These are phyloP conservation scores for Periplaneta americana DNA, from an alignment of 1,140 invertebrate genomes.

Conservation along the genomic window DNA sequence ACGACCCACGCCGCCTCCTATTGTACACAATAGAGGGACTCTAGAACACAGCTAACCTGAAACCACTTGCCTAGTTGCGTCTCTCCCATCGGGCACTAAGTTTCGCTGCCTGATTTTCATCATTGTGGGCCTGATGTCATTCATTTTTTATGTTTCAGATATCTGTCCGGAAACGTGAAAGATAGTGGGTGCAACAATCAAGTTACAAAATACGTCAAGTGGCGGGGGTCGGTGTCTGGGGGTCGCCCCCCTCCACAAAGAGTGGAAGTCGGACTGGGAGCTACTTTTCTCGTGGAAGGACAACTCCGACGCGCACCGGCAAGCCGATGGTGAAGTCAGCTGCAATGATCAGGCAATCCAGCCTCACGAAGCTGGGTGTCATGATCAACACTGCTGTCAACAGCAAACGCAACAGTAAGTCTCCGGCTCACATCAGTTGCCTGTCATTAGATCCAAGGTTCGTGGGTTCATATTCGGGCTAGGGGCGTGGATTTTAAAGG, in stretches of 20 bases:
- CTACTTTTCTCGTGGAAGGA: constrained; percentile 10
- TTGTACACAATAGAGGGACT: too few relatives aligned
- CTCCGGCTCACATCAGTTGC: too few relatives aligned
- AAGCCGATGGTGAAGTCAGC: constrained; percentile 29
- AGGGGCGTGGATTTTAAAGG: too few relatives aligned
- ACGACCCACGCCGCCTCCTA: too few relatives aligned
- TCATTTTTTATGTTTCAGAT: neutral
- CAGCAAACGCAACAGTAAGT: constrained; percentile 31
- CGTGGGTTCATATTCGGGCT: too few relatives aligned
- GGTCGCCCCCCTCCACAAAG: constrained; percentile 40
- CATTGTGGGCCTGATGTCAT: neutral
- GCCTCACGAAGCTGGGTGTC: constrained; percentile 58
- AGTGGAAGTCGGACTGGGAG: constrained; percentile 15
- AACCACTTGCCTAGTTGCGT: too few relatives aligned
- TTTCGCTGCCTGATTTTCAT: neutral
- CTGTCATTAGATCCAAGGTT: too few relatives aligned
- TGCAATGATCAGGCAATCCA: constrained; percentile 57
- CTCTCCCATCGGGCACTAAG: too few relatives aligned
- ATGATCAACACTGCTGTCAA: constrained; percentile 59
- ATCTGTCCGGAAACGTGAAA: too few relatives aligned
- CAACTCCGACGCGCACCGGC: neutral
- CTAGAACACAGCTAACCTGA: too few relatives aligned
- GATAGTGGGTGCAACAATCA: neutral
- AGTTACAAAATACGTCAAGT: constrained; percentile 40
- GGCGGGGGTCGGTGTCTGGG: constrained; percentile 44